Evolutionary conservation across 2,797 vertebrate species (phyloP).

Genomic region (Argentina silus): DNA sequence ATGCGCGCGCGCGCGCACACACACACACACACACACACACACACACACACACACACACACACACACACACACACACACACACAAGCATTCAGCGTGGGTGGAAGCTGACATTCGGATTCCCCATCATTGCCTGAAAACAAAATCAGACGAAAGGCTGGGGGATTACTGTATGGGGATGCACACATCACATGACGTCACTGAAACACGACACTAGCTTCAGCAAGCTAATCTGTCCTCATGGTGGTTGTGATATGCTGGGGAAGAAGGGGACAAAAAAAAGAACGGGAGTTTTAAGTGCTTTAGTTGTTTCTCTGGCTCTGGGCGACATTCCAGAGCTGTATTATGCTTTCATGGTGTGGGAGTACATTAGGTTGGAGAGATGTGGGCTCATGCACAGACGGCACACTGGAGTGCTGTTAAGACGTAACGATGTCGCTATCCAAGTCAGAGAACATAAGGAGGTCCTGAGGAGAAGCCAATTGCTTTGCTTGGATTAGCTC

Average conservation of each 20-base stretch:
- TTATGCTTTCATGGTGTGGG: neutral
- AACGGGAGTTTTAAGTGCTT: too few relatives aligned
- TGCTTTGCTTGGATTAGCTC: too few relatives aligned
- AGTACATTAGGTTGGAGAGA: too few relatives aligned
- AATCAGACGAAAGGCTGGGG: neutral
- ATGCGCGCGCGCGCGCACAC: neutral
- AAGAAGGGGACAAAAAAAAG: neutral
- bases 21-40: neutral
- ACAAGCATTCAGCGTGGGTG: too few relatives aligned
- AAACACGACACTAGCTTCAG: neutral
- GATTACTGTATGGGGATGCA: neutral
- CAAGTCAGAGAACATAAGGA: too few relatives aligned
- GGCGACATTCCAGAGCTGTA: too few relatives aligned
- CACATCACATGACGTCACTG: neutral
- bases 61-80: neutral
- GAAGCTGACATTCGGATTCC: neutral
- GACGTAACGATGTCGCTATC: too few relatives aligned
- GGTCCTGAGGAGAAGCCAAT: too few relatives aligned
- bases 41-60: neutral
- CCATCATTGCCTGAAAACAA: neutral
- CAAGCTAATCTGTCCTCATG: neutral
- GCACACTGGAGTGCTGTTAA: too few relatives aligned
- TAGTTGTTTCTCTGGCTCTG: neutral
- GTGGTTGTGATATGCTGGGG: neutral
- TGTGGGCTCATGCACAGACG: too few relatives aligned